phyloP scores from a whole-genome alignment of 2,797 vertebrate genomes.

The Mallotus villosus region DNA sequence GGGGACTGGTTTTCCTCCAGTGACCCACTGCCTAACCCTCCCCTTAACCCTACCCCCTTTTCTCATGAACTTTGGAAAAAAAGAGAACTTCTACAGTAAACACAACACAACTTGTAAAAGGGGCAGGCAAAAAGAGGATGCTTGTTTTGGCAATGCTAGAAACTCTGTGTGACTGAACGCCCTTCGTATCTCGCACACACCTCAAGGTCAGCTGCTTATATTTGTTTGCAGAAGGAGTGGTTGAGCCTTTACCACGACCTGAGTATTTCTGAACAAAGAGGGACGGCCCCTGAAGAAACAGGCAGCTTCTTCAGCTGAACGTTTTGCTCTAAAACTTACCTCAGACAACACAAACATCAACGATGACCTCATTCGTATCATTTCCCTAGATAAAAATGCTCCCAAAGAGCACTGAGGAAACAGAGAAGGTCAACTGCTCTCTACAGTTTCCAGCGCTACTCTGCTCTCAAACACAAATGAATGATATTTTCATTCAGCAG shows the following conservation, averaged over 20 bases:
- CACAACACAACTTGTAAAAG: neutral
- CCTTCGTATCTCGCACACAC: constrained; percentile 1
- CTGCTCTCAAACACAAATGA: too few species aligned
- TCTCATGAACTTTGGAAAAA: too few species aligned
- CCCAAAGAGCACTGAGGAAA: too few species aligned
- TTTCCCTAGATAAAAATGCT: constrained; percentile 11
- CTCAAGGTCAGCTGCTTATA: neutral
- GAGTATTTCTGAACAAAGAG: constrained; percentile 33
- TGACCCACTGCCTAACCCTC: neutral
- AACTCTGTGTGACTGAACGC: too few species aligned
- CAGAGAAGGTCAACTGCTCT: constrained; percentile 27
- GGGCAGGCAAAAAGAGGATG: neutral
- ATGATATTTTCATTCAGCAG: too few species aligned
- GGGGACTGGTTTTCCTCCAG: neutral
- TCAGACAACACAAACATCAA: constrained; percentile 61
- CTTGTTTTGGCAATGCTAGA: too few species aligned
- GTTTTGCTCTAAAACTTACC: constrained; percentile 49
- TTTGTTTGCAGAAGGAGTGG: constrained; percentile 14
- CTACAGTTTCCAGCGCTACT: too few species aligned
- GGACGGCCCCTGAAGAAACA: constrained; percentile 29
- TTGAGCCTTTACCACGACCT: constrained; percentile 14
- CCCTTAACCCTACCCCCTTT: too few species aligned
- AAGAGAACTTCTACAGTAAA: too few species aligned
- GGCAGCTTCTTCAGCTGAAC: too few species aligned
- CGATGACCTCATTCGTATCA: constrained; percentile 48